Conservation (phyloP, 53 echinoderm and acorn worm genomes). For the Pentamera pediparva region DNA sequence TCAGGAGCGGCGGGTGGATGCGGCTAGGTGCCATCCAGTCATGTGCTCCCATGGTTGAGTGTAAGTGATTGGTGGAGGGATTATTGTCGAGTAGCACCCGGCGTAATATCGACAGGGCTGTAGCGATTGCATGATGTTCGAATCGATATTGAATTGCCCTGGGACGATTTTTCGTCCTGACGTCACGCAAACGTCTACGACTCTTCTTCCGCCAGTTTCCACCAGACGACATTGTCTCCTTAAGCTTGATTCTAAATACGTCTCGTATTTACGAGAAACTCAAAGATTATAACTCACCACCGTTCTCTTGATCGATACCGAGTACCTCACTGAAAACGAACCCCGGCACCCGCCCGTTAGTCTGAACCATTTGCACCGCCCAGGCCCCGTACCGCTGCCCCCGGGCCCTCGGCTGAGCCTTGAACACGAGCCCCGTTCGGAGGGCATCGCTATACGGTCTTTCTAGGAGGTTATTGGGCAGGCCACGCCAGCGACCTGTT, state of each 20-base stretch:
- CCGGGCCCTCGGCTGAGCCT: not conserved
- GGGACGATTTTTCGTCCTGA: no score
- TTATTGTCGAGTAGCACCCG: no score
- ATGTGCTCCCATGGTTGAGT: no score
- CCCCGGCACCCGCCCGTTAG: not conserved
- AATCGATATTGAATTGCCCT: no score
- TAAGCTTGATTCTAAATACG: not conserved
- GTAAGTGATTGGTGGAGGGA: no score
- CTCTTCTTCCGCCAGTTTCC: not conserved
- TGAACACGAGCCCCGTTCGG: not conserved
- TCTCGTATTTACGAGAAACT: not conserved
- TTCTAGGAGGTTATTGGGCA: not conserved
- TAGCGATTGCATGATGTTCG: no score
- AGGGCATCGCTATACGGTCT: not conserved
- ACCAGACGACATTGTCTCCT: no score
- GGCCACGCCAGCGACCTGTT: not conserved
- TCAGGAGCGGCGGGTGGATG: no score
- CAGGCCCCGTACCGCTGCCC: conserved; percentile 4
- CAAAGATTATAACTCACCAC: not conserved
- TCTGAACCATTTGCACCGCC: not conserved
- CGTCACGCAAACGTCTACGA: not conserved
- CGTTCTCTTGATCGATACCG: not conserved
- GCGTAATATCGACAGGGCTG: no score
- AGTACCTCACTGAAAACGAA: not conserved
- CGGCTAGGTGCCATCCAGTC: no score